phyloP scores from a whole-genome alignment of 2,888 invertebrate species.

The Apodemia zela region DNA sequence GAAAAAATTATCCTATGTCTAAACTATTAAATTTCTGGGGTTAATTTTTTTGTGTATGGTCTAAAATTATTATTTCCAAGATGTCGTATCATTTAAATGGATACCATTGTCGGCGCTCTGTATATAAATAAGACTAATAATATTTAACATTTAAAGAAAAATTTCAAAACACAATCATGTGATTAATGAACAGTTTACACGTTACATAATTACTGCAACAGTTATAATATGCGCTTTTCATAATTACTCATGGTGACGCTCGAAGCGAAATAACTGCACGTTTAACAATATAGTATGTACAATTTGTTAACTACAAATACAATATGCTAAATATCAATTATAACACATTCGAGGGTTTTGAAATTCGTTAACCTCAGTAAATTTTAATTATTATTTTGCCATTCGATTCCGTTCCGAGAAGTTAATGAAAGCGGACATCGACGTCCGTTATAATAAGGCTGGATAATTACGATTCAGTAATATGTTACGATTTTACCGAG shows the following conservation, averaged over 20 bases:
- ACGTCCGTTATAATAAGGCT: constrained; percentile 9
- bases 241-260: neutral
- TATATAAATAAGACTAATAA: too few species aligned
- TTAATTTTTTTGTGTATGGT: too few species aligned
- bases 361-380: constrained; percentile 22
- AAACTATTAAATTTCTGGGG: too few species aligned
- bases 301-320: neutral
- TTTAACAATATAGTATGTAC: neutral
- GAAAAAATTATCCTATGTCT: too few species aligned
- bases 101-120: too few species aligned
- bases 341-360: constrained; percentile 1
- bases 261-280: neutral
- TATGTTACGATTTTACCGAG: too few species aligned
- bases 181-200: too few species aligned
- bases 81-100: too few species aligned
- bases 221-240: neutral
- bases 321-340: constrained; percentile 14
- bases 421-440: constrained; percentile 14
- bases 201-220: neutral
- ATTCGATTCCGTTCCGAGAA: constrained; percentile 24
- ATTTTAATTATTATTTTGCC: constrained; percentile 31
- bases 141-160: too few species aligned
- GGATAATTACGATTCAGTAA: neutral
- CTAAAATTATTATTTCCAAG: too few species aligned
- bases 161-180: too few species aligned